These are phyloP conservation scores for Holacanthella duospinosa DNA, from an alignment of 2,888 invertebrate genomes.

Conservation along the genomic window DNA sequence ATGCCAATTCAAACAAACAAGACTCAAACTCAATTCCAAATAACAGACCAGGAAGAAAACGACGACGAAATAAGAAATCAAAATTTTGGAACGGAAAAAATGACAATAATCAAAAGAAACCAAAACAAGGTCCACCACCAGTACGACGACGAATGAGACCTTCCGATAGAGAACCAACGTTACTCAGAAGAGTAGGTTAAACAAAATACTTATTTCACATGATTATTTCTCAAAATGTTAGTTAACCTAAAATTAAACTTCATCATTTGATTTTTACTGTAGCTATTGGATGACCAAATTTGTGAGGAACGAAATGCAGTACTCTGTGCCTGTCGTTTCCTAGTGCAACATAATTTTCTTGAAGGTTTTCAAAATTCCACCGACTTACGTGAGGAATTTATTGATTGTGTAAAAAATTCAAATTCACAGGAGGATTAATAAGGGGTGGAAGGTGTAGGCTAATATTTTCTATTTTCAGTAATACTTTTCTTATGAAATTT, in stretches of 20 bases:
- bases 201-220: not conserved
- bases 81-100: too few relatives aligned
- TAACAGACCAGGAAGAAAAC: too few relatives aligned
- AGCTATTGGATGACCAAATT: conserved; percentile 64
- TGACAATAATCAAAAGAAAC: too few relatives aligned
- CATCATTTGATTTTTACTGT: too few relatives aligned
- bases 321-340: conserved; percentile 72
- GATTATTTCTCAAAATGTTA: not conserved
- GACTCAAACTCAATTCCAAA: too few relatives aligned
- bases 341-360: conserved; percentile 68
- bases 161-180: not conserved
- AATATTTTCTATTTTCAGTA: too few relatives aligned
- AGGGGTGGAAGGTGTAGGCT: too few relatives aligned
- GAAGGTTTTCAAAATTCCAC: conserved; percentile 37
- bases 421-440: not conserved
- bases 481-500: too few relatives aligned
- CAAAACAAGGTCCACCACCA: too few relatives aligned
- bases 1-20: too few relatives aligned
- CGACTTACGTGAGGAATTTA: not conserved
- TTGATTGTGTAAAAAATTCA: not conserved
- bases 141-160: conserved; percentile 1
- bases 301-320: conserved; percentile 74
- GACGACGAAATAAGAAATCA: too few relatives aligned
- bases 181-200: not conserved
- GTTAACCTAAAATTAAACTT: too few relatives aligned